These are phyloP conservation scores for Oryzias woworae DNA, from an alignment of 2,113 vertebrate species.

Conservation along the genomic window DNA sequence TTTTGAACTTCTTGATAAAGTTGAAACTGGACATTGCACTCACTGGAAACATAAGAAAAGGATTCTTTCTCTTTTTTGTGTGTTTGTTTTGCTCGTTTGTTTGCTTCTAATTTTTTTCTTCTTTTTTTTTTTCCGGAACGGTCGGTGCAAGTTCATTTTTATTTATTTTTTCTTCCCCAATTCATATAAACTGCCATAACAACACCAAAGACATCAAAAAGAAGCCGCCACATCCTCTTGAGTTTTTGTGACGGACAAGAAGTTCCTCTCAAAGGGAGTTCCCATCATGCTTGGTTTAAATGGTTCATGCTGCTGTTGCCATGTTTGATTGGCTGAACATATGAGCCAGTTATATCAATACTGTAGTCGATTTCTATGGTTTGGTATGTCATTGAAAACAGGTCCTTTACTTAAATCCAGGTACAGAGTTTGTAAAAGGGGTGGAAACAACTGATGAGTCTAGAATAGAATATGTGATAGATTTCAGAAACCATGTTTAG, in stretches of 20 bases:
- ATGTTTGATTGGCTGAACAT: conserved; percentile 59
- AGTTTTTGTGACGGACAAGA: conserved; percentile 90
- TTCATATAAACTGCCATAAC: conserved; percentile 86
- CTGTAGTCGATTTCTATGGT: conserved; percentile 53
- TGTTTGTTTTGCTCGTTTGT: conserved; percentile 52
- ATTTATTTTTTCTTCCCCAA: conserved; percentile 80
- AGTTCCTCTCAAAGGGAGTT: conserved; percentile 85
- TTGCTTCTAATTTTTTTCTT: conserved; percentile 59
- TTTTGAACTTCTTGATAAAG: conserved; percentile 85
- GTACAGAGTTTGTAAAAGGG: conserved; percentile 60
- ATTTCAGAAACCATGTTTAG: conserved; percentile 43
- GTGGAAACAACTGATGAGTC: conserved; percentile 43
- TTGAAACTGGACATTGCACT: conserved; percentile 98
- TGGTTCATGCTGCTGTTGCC: conserved; percentile 79
- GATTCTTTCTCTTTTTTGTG: conserved; percentile 57
- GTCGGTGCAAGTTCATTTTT: conserved; percentile 88
- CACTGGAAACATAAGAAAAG: conserved; percentile 92
- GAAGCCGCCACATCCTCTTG: conserved; percentile 96
- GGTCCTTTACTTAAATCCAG: conserved; percentile 68
- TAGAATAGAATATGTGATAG: conserved; percentile 50
- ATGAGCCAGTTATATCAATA: conserved; percentile 57
- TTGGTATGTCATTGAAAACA: conserved; percentile 58
- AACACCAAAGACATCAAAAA: conserved; percentile 99
- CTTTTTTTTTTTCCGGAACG: conserved; percentile 72
- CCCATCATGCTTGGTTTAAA: conserved; percentile 79